Evolutionary conservation across 2,797 vertebrate species (phyloP), one percentile per base, ranked within the genome.

Genomic region (Ambastaia sidthimunki): DNA sequence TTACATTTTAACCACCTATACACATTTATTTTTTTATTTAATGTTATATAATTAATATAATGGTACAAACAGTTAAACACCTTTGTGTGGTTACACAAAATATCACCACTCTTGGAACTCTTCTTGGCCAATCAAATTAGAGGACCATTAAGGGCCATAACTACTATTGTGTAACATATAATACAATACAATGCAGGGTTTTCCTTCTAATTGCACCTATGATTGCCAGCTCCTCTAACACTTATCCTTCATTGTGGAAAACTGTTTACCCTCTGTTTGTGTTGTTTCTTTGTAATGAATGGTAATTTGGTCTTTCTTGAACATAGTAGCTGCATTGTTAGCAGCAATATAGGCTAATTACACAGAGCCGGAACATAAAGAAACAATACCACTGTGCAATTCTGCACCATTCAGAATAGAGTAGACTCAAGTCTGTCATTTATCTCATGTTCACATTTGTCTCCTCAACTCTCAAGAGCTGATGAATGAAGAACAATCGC

Each of bases 401-500:
- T 16, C 18, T 0, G 11, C 12, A 60, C 11, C 66, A 31, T 66
- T 60, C 2, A 5, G 75, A 34, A 44, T 50, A 19, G 55, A 44
- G 54, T 3, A 41, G 25, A 31, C 59, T 15, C 11, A 55, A 66
- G 67, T 55, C 73, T 77, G 67, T 76, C 81, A 76, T 78, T 83
- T 60, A 79, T 68, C 37, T 4, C 44, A 54, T 19, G 50, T 37
- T 48, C 68, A 34, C 41, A 11, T 77, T 23, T 79, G 48, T 72
- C 48, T 79, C 21, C 34, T 25, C 62, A 59, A 55, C 50, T 68
- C 63, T 57, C 23, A 12, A 66, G 18, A 55, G 77, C 74, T 80
- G 85, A 86, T 80, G 71, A 84, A 84, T 84, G 74, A 68, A 82
- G 78, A 79, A 76, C 83, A 76, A 81, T 73, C 75, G 37, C 18